Conservation (phyloP, 2,888 invertebrate genomes). For the Cactoblastis cactorum region DNA sequence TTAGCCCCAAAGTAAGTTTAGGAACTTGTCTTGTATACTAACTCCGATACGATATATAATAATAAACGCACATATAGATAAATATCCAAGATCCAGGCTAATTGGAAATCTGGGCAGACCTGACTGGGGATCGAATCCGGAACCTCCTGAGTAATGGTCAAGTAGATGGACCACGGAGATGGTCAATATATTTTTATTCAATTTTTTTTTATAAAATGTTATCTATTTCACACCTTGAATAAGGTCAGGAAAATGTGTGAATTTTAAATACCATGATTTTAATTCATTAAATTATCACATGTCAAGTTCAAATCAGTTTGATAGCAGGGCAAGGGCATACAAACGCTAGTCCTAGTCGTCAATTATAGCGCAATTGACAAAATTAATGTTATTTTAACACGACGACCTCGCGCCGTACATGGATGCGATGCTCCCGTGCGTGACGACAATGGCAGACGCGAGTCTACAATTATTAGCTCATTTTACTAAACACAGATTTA, state of each 20-base stretch:
- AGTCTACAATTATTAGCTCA: background rate
- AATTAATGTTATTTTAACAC: background rate
- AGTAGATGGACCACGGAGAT: too few relatives aligned
- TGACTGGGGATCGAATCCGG: too few relatives aligned
- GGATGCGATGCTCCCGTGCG: background rate
- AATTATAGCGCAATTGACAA: background rate
- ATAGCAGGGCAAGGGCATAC: constrained; percentile 1
- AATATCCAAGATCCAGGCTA: too few relatives aligned
- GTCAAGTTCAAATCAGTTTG: constrained; percentile 14
- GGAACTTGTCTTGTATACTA: too few relatives aligned
- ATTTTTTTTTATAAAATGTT: too few relatives aligned
- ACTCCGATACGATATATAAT: too few relatives aligned
- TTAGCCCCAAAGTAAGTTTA: too few relatives aligned
- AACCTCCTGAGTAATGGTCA: too few relatives aligned
- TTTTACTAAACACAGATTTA: background rate
- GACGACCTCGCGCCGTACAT: background rate
- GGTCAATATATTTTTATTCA: too few relatives aligned
- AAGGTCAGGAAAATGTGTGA: background rate
- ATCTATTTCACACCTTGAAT: too few relatives aligned
- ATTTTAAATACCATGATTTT: background rate
- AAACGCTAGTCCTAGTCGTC: background rate
- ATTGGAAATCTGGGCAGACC: too few relatives aligned
- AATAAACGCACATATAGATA: too few relatives aligned
- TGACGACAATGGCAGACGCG: background rate
- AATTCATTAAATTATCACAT: background rate